phyloP scores from a whole-genome alignment of 2,113 vertebrate species.

The Glaucidium brasilianum region DNA sequence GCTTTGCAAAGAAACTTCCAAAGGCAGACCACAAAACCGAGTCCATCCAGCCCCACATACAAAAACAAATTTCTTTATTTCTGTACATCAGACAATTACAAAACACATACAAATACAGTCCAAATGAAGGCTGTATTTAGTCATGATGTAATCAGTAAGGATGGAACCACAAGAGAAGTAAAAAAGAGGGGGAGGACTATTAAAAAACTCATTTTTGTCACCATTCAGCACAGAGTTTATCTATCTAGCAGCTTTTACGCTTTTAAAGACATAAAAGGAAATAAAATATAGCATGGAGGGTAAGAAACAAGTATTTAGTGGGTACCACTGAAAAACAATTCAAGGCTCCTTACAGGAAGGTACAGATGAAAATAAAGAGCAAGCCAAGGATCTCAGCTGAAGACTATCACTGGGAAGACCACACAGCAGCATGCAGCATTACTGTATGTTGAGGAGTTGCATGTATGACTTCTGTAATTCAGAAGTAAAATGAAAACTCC shows the following conservation, averaged over 20 bases:
- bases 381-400: not conserved
- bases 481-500: not conserved
- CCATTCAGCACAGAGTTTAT: not conserved
- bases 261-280: not conserved
- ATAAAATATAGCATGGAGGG: not conserved
- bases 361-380: not conserved
- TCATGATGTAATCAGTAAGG: not conserved
- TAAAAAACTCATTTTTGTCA: not conserved
- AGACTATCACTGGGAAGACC: not conserved
- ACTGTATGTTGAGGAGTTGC: not conserved
- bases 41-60: not conserved
- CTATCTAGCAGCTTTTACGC: not conserved
- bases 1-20: not conserved
- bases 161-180: not conserved
- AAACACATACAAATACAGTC: not conserved
- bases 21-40: not conserved
- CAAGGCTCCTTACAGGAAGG: not conserved
- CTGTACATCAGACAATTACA: not conserved
- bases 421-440: not conserved
- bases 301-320: not conserved
- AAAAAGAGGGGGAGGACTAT: not conserved
- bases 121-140: not conserved
- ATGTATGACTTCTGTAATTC: not conserved
- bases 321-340: not conserved
- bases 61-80: not conserved